Evolutionary conservation across 92 coral and sea anemone species (phyloP), one percentile per base, ranked within the genome.

Genomic region (Chrysogorgia sp.): DNA sequence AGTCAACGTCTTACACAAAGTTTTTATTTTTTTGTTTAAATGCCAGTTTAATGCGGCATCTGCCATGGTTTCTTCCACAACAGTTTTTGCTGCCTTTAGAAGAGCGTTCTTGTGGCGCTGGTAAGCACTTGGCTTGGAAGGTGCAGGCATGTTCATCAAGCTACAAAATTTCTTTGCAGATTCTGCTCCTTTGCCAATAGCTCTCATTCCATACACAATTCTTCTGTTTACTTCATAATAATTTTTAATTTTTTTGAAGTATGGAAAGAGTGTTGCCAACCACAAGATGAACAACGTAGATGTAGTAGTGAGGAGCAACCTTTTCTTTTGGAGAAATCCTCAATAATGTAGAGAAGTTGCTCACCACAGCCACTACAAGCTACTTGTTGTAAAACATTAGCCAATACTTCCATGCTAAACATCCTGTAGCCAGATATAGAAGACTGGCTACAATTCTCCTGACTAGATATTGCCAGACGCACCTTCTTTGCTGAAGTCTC

Each of bases 401-500:
- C n/a, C n/a, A n/a, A n/a, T n/a, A n/a, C n/a, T n/a, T n/a, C n/a
- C n/a, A n/a, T n/a, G n/a, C n/a, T n/a, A n/a, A n/a, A n/a, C n/a
- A n/a, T n/a, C n/a, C n/a, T n/a, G n/a, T n/a, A n/a, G n/a, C n/a
- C n/a, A n/a, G n/a, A n/a, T n/a, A n/a, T n/a, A n/a, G n/a, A n/a
- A n/a, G n/a, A n/a, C n/a, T n/a, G n/a, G n/a, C n/a, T n/a, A n/a
- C n/a, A n/a, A n/a, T n/a, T n/a, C n/a, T n/a, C n/a, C n/a, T n/a
- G n/a, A n/a, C n/a, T n/a, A 2, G 52, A 19, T 19, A 9, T 57
- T 57, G 7, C 2, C 63, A 57, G 3, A 23, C 13, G 63, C 28
- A 57, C 63, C 30, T 57, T 57, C 63, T 57, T 57, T 57, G 63
- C 63, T 57, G 63, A 57, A n/a, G 63, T 23, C 17, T 7, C 28